Conservation (phyloP, 2,113 vertebrate species). For the Oplegnathus fasciatus region DNA sequence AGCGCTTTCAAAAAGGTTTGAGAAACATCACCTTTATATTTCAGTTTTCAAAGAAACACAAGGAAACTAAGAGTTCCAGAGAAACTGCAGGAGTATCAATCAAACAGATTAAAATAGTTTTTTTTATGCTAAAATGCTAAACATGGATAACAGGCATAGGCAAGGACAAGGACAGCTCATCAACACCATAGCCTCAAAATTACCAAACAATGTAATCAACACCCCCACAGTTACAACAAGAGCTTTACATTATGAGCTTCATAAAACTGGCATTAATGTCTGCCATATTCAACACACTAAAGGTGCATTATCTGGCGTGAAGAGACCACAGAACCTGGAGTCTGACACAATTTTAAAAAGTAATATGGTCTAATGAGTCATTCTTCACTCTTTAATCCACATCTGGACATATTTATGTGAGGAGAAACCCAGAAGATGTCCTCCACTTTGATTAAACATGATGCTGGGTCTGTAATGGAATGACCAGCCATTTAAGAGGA, state of each 20-base stretch:
- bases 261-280: background rate
- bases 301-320: background rate
- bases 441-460: slow-evolving; percentile 17
- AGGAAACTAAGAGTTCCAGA: background rate
- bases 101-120: background rate
- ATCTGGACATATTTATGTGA: slow-evolving; percentile 36
- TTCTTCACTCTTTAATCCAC: slow-evolving; percentile 33
- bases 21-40: background rate
- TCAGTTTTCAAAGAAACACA: background rate
- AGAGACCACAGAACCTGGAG: slow-evolving; percentile 2
- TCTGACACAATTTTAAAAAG: slow-evolving; percentile 1
- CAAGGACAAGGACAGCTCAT: background rate
- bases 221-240: background rate
- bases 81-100: background rate
- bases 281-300: slow-evolving; percentile 6
- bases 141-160: background rate
- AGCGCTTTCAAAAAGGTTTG: background rate
- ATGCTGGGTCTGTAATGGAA: slow-evolving; percentile 18
- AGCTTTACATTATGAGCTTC: slow-evolving; percentile 6
- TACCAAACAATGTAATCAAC: background rate
- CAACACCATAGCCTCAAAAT: background rate
- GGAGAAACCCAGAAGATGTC: background rate
- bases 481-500: slow-evolving; percentile 2
- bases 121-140: background rate
- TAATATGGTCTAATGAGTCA: slow-evolving; percentile 12